These are phyloP conservation scores for Sepiola atlantica DNA, from an alignment of 2,888 invertebrate species.

Conservation along the genomic window DNA sequence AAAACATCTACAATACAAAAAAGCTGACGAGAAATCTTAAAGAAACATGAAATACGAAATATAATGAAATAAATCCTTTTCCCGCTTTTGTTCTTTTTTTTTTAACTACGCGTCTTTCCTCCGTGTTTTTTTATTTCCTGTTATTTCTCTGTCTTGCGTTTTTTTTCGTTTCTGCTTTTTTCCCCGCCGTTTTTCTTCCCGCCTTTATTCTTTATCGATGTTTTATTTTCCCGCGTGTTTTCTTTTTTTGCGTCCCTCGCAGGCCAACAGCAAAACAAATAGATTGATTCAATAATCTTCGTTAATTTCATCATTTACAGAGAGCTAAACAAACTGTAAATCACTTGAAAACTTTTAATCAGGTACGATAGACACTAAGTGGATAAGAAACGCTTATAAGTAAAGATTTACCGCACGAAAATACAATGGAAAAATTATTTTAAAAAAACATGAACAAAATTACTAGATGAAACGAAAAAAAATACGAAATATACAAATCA, in stretches of 20 bases:
- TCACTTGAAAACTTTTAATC: background rate
- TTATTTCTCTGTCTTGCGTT: too few relatives aligned
- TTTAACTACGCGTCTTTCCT: too few relatives aligned
- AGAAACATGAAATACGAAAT: background rate
- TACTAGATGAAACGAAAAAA: background rate
- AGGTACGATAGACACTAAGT: background rate
- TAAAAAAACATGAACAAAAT: too few relatives aligned
- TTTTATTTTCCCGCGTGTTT: background rate
- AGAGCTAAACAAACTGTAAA: background rate
- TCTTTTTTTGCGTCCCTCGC: background rate
- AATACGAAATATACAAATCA: background rate
- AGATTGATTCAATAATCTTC: background rate
- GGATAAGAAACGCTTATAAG: background rate
- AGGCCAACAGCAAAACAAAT: background rate
- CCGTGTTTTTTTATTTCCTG: too few relatives aligned
- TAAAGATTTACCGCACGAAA: background rate
- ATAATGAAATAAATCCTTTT: background rate
- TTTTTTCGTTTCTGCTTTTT: background rate
- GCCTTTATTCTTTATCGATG: too few relatives aligned
- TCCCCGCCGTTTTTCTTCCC: background rate
- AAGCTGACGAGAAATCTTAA: background rate
- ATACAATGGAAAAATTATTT: background rate
- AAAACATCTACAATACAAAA: background rate
- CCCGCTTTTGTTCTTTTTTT: background rate
- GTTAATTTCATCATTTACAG: background rate